Base-by-base conservation (phyloP, 2,888 invertebrate species). In the Mythimna pallens region DNA sequence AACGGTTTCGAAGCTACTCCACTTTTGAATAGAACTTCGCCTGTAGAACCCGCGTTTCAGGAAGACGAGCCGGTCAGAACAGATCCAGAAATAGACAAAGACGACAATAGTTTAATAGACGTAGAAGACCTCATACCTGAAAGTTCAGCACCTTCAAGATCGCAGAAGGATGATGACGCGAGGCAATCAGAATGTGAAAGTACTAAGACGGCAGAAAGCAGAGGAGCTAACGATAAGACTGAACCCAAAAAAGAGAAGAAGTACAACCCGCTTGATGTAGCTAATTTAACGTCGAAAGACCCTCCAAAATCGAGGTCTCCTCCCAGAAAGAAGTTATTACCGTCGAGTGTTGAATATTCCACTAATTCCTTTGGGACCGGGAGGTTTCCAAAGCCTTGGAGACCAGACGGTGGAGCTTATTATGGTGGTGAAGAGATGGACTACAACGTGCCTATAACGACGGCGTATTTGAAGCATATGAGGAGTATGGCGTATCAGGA, bases 401-500 rank as follows among this genome's bases (percentile, higher is more conserved):
- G 97, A 71, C 97, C 97, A 30, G 96, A 97, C 65, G 91, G 93
- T 65, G 90, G 92, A 75, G 90, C 92, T 70, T 92, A 90, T 84
- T 93, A 94, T 88, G 90, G 94, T 61, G 95, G 96, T 25, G 96
- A 96, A 47, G 97, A 97, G 76, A 97, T 98, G 83, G 98, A 98
- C 95, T 98, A 98, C 96, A 98, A 98, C 89, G 97, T 99, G 89
- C 99, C 99, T 63, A 98, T 99, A 86, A 99, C 99, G 64, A 98
- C 98, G 68, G 98, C 98, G 52, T 99, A 99, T 94, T 96, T 99
- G 93, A 98, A 98, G 92, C 97, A 98, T 89, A 98, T 98, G 96
- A 97, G 98, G 91, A 98, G 97, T 92, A 96, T 98, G 93, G 97
- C 91, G 76, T 94, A 91, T 74, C 94, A 94, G 81, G 95, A 95